phyloP scores from a whole-genome alignment of 2,113 vertebrate species.

The Oceanites oceanicus region DNA sequence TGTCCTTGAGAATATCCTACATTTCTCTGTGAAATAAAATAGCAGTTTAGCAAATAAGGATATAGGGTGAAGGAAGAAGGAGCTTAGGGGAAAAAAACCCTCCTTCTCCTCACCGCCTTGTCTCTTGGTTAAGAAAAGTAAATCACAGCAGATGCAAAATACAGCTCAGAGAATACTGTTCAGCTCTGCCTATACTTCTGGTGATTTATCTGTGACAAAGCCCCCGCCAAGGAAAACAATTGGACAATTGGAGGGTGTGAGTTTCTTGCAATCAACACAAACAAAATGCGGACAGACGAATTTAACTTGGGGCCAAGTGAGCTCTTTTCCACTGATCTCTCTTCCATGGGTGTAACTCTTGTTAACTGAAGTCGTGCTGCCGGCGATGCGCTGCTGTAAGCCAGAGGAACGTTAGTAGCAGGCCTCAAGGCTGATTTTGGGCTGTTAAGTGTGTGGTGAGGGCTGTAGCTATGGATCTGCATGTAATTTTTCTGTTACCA shows the following conservation, averaged over 20 bases:
- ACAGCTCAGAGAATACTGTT: background rate
- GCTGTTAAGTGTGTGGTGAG: background rate
- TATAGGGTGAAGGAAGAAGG: background rate
- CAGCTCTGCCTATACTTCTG: background rate
- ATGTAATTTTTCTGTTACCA: background rate
- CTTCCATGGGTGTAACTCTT: background rate
- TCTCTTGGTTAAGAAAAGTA: background rate
- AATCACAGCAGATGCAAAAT: background rate
- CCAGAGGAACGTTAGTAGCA: fast-evolving
- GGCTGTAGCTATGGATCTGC: background rate
- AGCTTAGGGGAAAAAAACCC: background rate
- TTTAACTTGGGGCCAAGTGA: background rate
- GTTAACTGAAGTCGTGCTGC: background rate
- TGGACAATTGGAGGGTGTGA: background rate
- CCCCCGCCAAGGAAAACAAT: background rate
- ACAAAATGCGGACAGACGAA: background rate
- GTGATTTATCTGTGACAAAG: background rate
- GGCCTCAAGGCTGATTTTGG: background rate
- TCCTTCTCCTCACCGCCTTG: background rate
- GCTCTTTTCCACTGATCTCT: background rate
- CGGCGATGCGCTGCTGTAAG: background rate
- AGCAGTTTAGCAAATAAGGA: background rate
- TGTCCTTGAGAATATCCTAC: background rate
- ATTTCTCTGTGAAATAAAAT: background rate
- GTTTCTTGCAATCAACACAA: background rate